Evolutionary conservation across 64 coral and sea anemone genomes (phyloP).

Genomic region (Porites lutea): DNA sequence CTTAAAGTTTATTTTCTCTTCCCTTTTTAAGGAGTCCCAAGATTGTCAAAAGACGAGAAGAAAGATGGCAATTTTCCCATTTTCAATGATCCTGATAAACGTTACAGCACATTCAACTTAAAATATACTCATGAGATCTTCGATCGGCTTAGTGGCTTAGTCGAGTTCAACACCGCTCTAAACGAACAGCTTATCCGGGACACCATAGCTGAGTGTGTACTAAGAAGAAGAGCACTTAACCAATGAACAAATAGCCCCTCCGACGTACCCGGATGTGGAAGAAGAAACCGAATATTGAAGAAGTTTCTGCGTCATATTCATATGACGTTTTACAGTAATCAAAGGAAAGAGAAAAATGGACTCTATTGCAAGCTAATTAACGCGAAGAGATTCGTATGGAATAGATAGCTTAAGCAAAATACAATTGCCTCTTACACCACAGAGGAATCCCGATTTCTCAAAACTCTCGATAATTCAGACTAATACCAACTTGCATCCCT

Average conservation of each 20-base stretch:
- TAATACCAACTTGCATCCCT: too few species aligned
- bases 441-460: too few species aligned
- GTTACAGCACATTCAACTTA: constrained; percentile 82
- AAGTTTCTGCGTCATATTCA: not conserved
- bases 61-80: constrained; percentile 69
- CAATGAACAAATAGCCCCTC: not conserved
- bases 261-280: not conserved
- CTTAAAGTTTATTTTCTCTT: not conserved
- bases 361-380: too few species aligned
- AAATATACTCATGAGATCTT: constrained; percentile 75
- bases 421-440: too few species aligned
- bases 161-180: constrained; percentile 79
- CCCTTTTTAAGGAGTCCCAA: constrained; percentile 51
- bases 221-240: constrained; percentile 3
- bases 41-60: constrained; percentile 62
- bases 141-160: constrained; percentile 69
- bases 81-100: constrained; percentile 76
- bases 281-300: not conserved
- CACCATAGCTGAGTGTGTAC: constrained; percentile 67
- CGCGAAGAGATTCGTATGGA: too few species aligned
- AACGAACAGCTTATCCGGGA: constrained; percentile 77
- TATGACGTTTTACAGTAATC: too few species aligned
- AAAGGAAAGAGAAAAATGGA: too few species aligned
- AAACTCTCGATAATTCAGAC: too few species aligned
- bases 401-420: too few species aligned